These are phyloP conservation scores for Uria aalge DNA, from an alignment of 2,113 vertebrate genomes.

Conservation along the genomic window DNA sequence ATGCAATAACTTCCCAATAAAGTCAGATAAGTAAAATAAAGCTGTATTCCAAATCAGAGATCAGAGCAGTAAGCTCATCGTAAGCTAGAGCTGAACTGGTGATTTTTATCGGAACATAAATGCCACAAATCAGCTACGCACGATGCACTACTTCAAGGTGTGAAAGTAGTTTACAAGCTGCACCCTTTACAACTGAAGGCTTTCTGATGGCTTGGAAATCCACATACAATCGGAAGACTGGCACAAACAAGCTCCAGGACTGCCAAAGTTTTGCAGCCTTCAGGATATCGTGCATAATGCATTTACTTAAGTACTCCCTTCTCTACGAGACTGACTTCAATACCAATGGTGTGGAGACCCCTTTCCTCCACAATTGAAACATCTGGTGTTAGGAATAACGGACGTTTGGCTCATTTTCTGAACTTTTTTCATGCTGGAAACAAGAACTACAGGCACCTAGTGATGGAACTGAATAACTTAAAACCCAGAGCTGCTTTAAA, in stretches of 20 bases:
- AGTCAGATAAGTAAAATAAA: not conserved
- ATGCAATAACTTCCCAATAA: not conserved
- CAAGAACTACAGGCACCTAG: not conserved
- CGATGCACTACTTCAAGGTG: not conserved
- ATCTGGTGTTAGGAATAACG: not conserved
- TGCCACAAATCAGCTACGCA: not conserved
- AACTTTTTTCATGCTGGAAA: not conserved
- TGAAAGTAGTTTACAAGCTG: not conserved
- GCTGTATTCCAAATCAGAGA: not conserved
- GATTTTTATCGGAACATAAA: slow-evolving; percentile 4
- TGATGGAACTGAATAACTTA: not conserved
- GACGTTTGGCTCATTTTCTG: not conserved
- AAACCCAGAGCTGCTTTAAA: not conserved
- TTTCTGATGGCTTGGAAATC: not conserved
- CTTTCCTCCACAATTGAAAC: not conserved
- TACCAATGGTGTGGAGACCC: fast-evolving
- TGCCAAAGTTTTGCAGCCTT: not conserved
- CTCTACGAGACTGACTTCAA: not conserved
- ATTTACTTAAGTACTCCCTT: not conserved
- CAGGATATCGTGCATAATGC: not conserved
- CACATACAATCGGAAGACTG: not conserved
- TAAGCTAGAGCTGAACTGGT: not conserved
- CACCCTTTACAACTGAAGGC: not conserved
- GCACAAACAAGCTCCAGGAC: not conserved
- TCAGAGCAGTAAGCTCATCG: not conserved